Conservation (phyloP, 2,888 invertebrate genomes). For the Eustalomyia histrio region DNA sequence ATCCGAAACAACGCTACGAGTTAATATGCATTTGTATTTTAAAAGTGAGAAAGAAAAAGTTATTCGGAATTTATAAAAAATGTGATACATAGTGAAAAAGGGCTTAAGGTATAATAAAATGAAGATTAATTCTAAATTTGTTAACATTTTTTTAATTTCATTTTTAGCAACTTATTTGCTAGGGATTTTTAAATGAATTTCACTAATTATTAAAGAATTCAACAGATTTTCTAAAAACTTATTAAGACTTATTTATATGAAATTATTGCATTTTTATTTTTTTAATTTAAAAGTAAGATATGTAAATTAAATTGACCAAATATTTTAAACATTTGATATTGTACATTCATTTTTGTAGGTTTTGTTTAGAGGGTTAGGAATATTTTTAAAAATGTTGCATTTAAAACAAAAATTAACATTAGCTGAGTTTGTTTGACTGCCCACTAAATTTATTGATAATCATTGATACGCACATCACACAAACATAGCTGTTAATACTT, state of each 20-base stretch:
- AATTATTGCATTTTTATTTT: constrained; percentile 44
- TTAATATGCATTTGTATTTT: too few relatives aligned
- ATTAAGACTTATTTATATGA: neutral
- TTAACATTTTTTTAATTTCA: neutral
- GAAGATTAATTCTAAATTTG: constrained; percentile 7
- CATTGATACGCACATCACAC: too few relatives aligned
- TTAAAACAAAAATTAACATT: too few relatives aligned
- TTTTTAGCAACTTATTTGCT: constrained; percentile 15
- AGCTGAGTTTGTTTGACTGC: too few relatives aligned
- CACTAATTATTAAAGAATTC: constrained; percentile 1
- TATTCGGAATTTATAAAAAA: too few relatives aligned
- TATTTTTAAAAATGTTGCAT: neutral
- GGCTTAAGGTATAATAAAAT: constrained; percentile 34
- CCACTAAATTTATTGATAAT: too few relatives aligned
- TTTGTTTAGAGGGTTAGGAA: neutral
- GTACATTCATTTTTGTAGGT: neutral
- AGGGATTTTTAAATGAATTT: neutral
- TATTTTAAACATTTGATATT: constrained; percentile 28
- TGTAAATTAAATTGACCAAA: constrained; percentile 18
- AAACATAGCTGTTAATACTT: too few relatives aligned
- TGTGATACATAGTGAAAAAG: too few relatives aligned
- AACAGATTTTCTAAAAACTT: constrained; percentile 1
- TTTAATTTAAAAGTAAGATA: constrained; percentile 26
- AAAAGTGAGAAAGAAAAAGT: too few relatives aligned
- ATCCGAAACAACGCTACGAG: too few relatives aligned